Conservation (phyloP, 2,888 invertebrate genomes). For the Apotomis betuletana region DNA sequence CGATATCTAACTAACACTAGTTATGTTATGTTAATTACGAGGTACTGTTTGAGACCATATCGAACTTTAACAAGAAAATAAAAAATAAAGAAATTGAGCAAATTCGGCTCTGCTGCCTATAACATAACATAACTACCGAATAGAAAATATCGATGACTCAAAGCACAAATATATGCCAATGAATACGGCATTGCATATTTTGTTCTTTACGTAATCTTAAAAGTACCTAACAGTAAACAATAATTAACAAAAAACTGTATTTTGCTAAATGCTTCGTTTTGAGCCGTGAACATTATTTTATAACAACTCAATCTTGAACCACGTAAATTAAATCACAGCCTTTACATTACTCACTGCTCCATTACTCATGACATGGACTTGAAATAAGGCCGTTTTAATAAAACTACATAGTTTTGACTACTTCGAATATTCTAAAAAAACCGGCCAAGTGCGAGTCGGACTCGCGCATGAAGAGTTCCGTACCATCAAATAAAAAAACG, state of each 20-base stretch:
- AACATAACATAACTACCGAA: not conserved
- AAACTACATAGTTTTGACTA: conserved; percentile 5
- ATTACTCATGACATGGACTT: conserved; percentile 44
- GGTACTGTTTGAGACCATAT: not conserved
- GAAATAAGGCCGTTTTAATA: conserved; percentile 33
- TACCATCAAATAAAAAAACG: too few relatives aligned
- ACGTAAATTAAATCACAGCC: conserved; percentile 80
- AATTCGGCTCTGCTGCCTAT: not conserved
- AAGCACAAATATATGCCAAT: not conserved
- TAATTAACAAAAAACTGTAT: not conserved
- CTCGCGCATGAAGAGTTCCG: too few relatives aligned
- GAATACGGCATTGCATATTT: not conserved
- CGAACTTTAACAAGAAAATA: not conserved
- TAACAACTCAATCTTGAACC: conserved; percentile 46
- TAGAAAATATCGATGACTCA: not conserved
- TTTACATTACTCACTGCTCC: conserved; percentile 59
- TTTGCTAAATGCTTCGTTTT: conserved; percentile 43
- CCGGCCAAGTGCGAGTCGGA: too few relatives aligned
- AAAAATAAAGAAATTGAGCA: not conserved
- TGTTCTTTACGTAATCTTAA: not conserved
- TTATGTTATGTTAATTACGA: not conserved
- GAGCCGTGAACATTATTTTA: conserved; percentile 49
- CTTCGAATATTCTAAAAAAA: too few relatives aligned
- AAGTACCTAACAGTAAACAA: not conserved
- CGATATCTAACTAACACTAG: not conserved